Base-by-base conservation (phyloP, 2,113 vertebrate genomes). In the Microcebus ravelobensis region DNA sequence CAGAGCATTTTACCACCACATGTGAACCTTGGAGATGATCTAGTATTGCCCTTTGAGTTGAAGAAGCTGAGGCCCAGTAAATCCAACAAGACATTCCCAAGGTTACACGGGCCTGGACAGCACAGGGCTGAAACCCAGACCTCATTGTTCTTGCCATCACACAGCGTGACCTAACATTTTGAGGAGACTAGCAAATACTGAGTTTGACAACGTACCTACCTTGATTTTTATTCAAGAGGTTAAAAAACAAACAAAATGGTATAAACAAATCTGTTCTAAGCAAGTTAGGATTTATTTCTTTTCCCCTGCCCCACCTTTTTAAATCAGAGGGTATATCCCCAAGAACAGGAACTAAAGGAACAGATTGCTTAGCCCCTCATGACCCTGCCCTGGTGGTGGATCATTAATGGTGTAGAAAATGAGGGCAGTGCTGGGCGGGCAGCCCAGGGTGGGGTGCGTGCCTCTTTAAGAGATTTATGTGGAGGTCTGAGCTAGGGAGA, bases 391-490 rank as follows among this genome's bases (percentile, higher is more conserved):
- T 95, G 97, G 97, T 98, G 98, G 98, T 96, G 98, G 98, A 98
- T 99, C 98, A 98, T 98, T 98, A 98, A 98, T 98, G 98, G 98
- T 93, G 98, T 97, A 98, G 98, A 98, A 99, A 98, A 99, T 97
- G 97, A 98, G 98, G 97, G 97, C 97, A 97, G 96, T 95, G 25
- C 81, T 92, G 95, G 98, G 98, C 97, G 91, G 98, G 98, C 97
- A 97, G 97, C 89, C 89, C 98, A 85, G 98, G 97, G 98, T 98
- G 98, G 98, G 98, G 98, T 95, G 95, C 81, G 31, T 99, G 98
- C 98, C 98, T 98, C 99, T 99, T 99, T 99, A 99, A 99, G 99
- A 99, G 99, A 99, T 98, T 98, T 98, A 98, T 98, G 97, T 98
- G 96, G 97, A 94, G 98, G 98, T 98, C 98, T 98, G 98, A 98